Evolutionary conservation across 2,888 invertebrate genomes (phyloP).

Genomic region (Calameuta idolon): DNA sequence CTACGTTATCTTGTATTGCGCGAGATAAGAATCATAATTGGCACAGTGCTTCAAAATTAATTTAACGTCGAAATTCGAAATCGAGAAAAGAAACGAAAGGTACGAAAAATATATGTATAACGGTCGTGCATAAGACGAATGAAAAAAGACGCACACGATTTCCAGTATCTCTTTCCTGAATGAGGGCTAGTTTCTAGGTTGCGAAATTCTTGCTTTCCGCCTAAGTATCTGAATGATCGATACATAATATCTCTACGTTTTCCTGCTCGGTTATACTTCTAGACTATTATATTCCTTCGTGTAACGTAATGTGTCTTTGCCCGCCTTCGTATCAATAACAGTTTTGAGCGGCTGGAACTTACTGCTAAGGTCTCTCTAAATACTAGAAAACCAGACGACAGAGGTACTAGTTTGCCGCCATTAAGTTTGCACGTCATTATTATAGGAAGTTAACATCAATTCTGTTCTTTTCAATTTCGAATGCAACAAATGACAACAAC

Average conservation of each 20-base stretch:
- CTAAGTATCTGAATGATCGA: not conserved
- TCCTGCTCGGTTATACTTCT: not conserved
- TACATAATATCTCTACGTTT: not conserved
- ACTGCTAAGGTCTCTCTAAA: conserved; percentile 36
- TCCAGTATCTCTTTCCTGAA: not conserved
- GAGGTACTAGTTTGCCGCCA: not conserved
- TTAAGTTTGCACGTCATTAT: not conserved
- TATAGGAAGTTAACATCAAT: not conserved
- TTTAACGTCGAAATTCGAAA: not conserved
- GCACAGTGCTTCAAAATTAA: not conserved
- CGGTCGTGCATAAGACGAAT: not conserved
- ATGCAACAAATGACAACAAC: not conserved
- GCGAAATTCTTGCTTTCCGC: not conserved
- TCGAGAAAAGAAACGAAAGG: not conserved
- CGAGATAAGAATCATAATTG: not conserved
- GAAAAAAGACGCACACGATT: not conserved
- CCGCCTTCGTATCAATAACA: conserved; percentile 11
- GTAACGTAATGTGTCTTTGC: conserved; percentile 16
- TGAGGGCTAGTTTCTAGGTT: not conserved
- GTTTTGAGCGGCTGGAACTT: conserved; percentile 35
- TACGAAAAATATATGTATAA: not conserved
- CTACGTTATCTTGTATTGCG: not conserved
- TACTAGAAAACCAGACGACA: conserved; percentile 28
- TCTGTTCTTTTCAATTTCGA: not conserved
- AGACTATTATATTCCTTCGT: not conserved